Percentiles rank a stretch among this genome's conserved stretches.
These are phyloP conservation scores for Apolygus lucorum DNA, from an alignment of 1,140 invertebrate species.

Conservation along the genomic window DNA sequence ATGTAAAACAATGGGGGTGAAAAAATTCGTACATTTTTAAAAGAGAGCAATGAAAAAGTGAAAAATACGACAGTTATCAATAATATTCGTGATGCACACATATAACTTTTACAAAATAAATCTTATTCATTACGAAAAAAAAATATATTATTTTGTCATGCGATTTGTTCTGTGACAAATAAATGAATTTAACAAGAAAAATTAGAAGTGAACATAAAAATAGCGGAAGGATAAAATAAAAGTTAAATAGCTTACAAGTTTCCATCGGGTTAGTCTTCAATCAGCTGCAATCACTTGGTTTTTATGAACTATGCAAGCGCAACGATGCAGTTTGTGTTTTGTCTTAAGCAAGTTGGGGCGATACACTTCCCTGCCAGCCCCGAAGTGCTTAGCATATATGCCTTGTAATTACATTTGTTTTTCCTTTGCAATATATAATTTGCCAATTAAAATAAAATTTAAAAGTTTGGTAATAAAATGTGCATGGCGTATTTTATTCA, in stretches of 20 bases:
- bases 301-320: conserved; percentile 30
- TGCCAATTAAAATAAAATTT: conserved; percentile 34
- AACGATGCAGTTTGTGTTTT: conserved; percentile 30
- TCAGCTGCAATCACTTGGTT: conserved; percentile 27
- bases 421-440: conserved; percentile 33
- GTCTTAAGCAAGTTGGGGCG: conserved; percentile 21
- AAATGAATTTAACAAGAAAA: conserved; percentile 22
- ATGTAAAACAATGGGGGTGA: not conserved
- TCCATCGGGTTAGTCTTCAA: conserved; percentile 30
- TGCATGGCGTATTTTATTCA: not conserved
- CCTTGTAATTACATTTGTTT: conserved; percentile 32
- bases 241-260: conserved; percentile 30
- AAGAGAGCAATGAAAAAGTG: not conserved
- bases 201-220: conserved; percentile 29
- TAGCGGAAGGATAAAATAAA: conserved; percentile 23
- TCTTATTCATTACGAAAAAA: conserved; percentile 19
- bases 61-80: not conserved
- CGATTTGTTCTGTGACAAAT: conserved; percentile 17
- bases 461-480: conserved; percentile 32
- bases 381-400: conserved; percentile 28
- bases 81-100: conserved; percentile 18
- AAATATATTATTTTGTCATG: conserved; percentile 4
- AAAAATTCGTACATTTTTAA: not conserved
- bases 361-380: conserved; percentile 27
- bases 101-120: conserved; percentile 19